Evolutionary conservation across 2,888 invertebrate species (phyloP), one percentile per base, ranked within the genome.

Genomic region (Trissolcus brochymenae): DNA sequence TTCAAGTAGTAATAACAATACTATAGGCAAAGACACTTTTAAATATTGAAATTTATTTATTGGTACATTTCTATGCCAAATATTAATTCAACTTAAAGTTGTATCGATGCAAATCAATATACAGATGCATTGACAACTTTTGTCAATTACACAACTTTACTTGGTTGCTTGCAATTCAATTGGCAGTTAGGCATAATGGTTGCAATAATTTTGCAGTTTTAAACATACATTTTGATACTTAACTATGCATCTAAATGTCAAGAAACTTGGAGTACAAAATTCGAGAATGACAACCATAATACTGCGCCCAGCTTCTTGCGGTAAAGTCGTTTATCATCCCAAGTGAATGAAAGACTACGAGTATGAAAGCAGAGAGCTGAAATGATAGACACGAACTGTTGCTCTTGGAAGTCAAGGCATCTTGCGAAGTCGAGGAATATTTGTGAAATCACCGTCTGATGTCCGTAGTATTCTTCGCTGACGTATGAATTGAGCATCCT

Each of bases 241-340:
- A 61, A 65, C 51, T 46, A 35, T 61, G 60, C 55, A 59, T 57
- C 59, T 46, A 66, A 19, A 25, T 60, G 61, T 70, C 65, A 46
- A 67, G 59, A 67, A 76, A 67, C 66, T 72, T 59, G 55, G 61
- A 72, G 68, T 54, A 64, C 64, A 62, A 79, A 73, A 73, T 70
- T 75, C 76, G 62, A 79, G 81, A 71, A 81, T 81, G 79, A 82
- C 81, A 81, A 79, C 79, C 79, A 78, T 81, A 82, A 83, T 82
- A 81, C 81, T 81, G 79, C 79, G 80, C 79, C 77, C 81, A 79
- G 81, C 80, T 82, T 81, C 82, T 81, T 73, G 79, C 79, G 68
- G 56, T 70, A 80, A 70, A 79, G 81, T 82, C 82, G 81, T 83
- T 83, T 81, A 83, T 83, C 82, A 83, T 82, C 79, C 75, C 59